These are phyloP conservation scores for Automeris io DNA, from an alignment of 2,888 invertebrate species.

Conservation along the genomic window DNA sequence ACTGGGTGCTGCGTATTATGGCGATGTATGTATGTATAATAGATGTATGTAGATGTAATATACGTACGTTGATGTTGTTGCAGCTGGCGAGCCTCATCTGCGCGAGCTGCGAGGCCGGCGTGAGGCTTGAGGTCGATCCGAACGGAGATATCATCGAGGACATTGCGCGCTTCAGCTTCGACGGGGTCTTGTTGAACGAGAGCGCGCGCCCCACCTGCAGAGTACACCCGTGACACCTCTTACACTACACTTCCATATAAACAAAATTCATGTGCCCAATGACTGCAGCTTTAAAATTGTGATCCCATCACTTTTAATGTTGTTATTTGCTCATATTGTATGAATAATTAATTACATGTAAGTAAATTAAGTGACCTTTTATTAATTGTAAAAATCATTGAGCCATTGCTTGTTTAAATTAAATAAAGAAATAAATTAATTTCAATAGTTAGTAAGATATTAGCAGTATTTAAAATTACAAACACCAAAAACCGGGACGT, in stretches of 20 bases:
- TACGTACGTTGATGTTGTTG: conserved; percentile 88
- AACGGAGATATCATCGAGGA: conserved; percentile 96
- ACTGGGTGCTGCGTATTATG: no score
- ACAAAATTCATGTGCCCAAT: background rate
- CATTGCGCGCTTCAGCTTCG: conserved; percentile 94
- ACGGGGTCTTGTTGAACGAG: conserved; percentile 96
- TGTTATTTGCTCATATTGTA: background rate
- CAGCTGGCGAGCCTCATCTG: conserved; percentile 92
- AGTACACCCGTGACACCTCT: background rate
- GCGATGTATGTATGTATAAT: no score
- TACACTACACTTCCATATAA: background rate
- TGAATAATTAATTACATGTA: background rate
- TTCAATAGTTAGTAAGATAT: no score
- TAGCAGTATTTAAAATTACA: background rate
- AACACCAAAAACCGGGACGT: conserved; percentile 1
- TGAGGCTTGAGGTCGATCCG: conserved; percentile 89
- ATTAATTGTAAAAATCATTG: background rate
- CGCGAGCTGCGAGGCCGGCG: conserved; percentile 89
- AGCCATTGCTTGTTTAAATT: background rate
- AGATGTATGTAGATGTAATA: background rate
- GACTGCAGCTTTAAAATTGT: background rate
- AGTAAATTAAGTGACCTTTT: background rate
- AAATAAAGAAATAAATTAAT: no score
- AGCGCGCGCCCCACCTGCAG: conserved; percentile 91
- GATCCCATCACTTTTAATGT: conserved; percentile 1